Evolutionary conservation across 2,888 invertebrate species (phyloP).

Genomic region (Pristionchus exspectatus): DNA sequence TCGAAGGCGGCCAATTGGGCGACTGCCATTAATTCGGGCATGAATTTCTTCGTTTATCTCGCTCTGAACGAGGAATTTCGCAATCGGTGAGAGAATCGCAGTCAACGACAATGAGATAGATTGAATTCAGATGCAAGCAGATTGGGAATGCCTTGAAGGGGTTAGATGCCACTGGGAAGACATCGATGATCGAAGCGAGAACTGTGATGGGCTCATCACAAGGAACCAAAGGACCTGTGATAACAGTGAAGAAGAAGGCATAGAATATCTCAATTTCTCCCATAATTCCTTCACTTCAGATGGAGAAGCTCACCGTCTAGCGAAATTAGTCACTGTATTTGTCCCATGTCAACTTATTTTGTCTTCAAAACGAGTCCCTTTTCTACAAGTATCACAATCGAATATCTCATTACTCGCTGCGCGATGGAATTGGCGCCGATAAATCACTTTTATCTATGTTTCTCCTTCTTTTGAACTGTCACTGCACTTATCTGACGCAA

Average conservation of each 20-base stretch:
- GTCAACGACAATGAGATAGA: background rate
- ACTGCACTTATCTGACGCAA: background rate
- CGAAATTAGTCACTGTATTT: background rate
- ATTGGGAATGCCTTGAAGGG: slow-evolving; percentile 25
- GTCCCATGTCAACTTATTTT: background rate
- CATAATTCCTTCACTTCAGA: background rate
- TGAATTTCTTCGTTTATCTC: slow-evolving; percentile 61
- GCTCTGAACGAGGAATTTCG: slow-evolving; percentile 67
- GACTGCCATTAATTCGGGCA: slow-evolving; percentile 58
- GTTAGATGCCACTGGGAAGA: background rate
- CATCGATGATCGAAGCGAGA: background rate
- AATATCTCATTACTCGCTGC: background rate
- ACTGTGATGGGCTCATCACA: slow-evolving; percentile 16
- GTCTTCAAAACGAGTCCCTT: background rate
- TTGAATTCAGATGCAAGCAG: slow-evolving; percentile 25
- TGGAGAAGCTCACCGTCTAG: background rate
- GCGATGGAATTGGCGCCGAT: background rate
- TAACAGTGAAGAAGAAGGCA: slow-evolving; percentile 9
- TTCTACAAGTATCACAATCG: background rate
- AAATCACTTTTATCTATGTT: background rate
- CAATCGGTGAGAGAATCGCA: slow-evolving; percentile 52
- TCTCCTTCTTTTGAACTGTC: background rate
- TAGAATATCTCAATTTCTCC: background rate
- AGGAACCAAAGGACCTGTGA: background rate
- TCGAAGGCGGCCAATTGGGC: slow-evolving; percentile 58